A percentile compares a stretch with the other conserved stretches of the same genome.
Conservation (phyloP, 2,113 vertebrate species). For the Haplotaxodon microlepis region DNA sequence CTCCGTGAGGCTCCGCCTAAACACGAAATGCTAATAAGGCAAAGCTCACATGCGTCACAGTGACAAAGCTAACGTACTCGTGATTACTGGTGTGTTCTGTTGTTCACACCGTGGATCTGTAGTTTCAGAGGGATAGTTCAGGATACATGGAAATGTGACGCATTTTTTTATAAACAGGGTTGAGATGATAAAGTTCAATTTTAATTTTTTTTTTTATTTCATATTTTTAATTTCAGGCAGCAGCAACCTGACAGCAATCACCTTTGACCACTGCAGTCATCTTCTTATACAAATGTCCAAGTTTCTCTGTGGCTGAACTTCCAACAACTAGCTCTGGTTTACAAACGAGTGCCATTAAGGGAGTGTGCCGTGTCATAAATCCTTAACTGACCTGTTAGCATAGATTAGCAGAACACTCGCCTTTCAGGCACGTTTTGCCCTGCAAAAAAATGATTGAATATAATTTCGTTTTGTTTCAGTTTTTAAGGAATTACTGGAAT, state of each 20-base stretch:
- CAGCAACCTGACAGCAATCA: not conserved
- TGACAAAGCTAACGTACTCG: not conserved
- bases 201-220: not conserved
- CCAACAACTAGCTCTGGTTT: not conserved
- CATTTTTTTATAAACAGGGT: not conserved
- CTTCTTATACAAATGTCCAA: not conserved
- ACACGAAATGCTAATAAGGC: not conserved
- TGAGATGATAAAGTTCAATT: not conserved
- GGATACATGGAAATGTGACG: accelerated
- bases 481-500: not conserved
- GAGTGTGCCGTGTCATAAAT: accelerated
- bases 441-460: accelerated
- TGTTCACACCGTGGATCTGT: not conserved
- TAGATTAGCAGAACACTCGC: not conserved
- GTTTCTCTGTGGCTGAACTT: not conserved
- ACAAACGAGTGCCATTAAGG: not conserved
- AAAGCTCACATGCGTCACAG: not conserved
- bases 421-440: accelerated
- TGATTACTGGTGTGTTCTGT: not conserved
- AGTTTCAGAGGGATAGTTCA: not conserved
- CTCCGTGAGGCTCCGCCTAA: accelerated
- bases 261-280: not conserved
- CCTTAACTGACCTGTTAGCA: not conserved
- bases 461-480: not conserved
- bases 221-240: not conserved